Conservation (phyloP, 2,797 vertebrate genomes). For the Leuciscus waleckii region DNA sequence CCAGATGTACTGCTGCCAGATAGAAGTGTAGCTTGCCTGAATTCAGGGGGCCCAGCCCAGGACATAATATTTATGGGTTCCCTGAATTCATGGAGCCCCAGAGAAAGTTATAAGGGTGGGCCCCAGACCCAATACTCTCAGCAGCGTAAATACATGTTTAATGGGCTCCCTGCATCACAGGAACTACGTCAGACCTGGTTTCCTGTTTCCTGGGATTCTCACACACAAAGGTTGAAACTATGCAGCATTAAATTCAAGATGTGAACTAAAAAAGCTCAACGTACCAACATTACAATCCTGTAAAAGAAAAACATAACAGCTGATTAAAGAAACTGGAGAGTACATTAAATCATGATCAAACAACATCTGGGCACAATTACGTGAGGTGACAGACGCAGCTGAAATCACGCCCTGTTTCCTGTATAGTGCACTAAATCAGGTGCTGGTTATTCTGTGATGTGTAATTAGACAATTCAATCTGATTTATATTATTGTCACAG, state of each 20-base stretch:
- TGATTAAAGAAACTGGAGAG: background rate
- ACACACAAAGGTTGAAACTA: background rate
- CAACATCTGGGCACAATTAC: background rate
- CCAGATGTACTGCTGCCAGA: slow-evolving; percentile 25
- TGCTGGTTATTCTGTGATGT: background rate
- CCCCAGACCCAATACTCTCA: background rate
- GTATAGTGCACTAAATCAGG: background rate
- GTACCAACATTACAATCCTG: background rate
- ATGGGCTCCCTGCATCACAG: background rate
- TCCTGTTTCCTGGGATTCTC: background rate
- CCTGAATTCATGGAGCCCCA: background rate
- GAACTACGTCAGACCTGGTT: background rate
- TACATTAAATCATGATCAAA: background rate
- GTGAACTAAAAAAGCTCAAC: background rate
- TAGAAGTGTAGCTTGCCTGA: background rate
- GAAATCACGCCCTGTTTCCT: background rate
- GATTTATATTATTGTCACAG: background rate
- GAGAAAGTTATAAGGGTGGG: background rate
- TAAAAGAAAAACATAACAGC: background rate
- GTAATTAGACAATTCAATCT: background rate
- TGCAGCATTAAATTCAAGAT: background rate
- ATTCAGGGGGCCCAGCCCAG: background rate
- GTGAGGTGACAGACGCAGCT: background rate
- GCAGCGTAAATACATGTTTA: background rate
- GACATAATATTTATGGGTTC: background rate